phyloP scores from a whole-genome alignment of 2,888 invertebrate genomes.

The Sisyra nigra region DNA sequence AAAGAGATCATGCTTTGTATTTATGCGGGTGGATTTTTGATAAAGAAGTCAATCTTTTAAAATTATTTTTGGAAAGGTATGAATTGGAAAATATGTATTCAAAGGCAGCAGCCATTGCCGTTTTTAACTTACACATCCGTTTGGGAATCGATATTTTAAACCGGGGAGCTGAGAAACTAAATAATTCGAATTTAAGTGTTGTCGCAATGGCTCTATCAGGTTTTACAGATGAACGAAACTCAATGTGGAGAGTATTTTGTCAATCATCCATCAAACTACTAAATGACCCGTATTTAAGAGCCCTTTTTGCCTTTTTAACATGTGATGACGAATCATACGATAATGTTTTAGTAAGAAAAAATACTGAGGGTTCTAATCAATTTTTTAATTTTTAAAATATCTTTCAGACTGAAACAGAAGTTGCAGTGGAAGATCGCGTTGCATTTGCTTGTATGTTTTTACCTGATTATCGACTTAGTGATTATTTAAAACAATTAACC shows the following conservation, averaged over 20 bases:
- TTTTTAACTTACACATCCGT: slow-evolving; percentile 75
- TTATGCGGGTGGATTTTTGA: slow-evolving; percentile 85
- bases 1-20: slow-evolving; percentile 64
- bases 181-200: slow-evolving; percentile 32
- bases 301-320: slow-evolving; percentile 80
- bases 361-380: no score
- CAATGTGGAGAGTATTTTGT: slow-evolving; percentile 65
- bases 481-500: slow-evolving; percentile 58
- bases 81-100: slow-evolving; percentile 58
- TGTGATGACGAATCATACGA: slow-evolving; percentile 62
- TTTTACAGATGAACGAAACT: slow-evolving; percentile 71
- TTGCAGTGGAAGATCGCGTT: slow-evolving; percentile 74
- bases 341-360: slow-evolving; percentile 43
- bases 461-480: slow-evolving; percentile 60
- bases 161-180: slow-evolving; percentile 39
- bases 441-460: slow-evolving; percentile 84
- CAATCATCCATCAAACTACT: slow-evolving; percentile 56
- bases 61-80: slow-evolving; percentile 45
- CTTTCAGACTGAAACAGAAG: slow-evolving; percentile 60
- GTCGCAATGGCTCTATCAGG: slow-evolving; percentile 72
- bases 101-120: slow-evolving; percentile 80
- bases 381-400: slow-evolving; percentile 7
- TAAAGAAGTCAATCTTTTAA: slow-evolving; percentile 39
- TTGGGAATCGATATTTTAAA: slow-evolving; percentile 75
- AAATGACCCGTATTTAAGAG: slow-evolving; percentile 78